Percentiles rank a stretch among this genome's conserved stretches.
These are phyloP conservation scores for Drosophila flavopinicola DNA, from an alignment of 2,888 invertebrate genomes.

Conservation along the genomic window DNA sequence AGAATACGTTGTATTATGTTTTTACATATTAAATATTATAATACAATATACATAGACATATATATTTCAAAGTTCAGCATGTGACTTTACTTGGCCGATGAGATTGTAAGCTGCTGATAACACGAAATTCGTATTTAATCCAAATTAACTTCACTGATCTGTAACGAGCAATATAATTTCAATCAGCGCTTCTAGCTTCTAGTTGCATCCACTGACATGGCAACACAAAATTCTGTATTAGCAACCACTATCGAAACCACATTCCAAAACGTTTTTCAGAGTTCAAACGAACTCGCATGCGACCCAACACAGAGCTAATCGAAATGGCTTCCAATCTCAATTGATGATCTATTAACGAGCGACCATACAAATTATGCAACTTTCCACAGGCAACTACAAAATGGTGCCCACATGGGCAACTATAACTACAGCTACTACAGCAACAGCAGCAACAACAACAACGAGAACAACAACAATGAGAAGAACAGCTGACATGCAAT, in stretches of 20 bases:
- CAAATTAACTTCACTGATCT: not conserved
- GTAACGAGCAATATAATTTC: not conserved
- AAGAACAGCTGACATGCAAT: slow-evolving; percentile 58
- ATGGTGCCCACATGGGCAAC: slow-evolving; percentile 62
- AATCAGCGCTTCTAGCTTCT: not conserved
- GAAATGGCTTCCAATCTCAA: slow-evolving; percentile 66
- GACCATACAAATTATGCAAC: slow-evolving; percentile 75
- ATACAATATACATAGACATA: not conserved
- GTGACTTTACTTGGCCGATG: too few relatives aligned
- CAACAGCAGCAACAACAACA: slow-evolving; percentile 18
- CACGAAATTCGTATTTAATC: not conserved
- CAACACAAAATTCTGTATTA: not conserved
- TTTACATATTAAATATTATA: too few relatives aligned
- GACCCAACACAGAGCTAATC: slow-evolving; percentile 54
- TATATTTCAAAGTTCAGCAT: not conserved
- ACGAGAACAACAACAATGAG: slow-evolving; percentile 25
- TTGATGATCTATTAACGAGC: slow-evolving; percentile 74
- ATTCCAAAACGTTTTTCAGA: slow-evolving; percentile 41
- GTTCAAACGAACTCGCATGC: slow-evolving; percentile 44
- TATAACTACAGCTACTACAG: slow-evolving; percentile 7
- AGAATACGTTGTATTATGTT: too few relatives aligned
- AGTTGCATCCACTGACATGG: not conserved
- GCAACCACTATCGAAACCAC: slow-evolving; percentile 19
- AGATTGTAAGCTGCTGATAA: too few relatives aligned
- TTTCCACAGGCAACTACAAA: slow-evolving; percentile 60